Conservation (phyloP, 1,140 invertebrate species). For the Brachystomella parvula region DNA sequence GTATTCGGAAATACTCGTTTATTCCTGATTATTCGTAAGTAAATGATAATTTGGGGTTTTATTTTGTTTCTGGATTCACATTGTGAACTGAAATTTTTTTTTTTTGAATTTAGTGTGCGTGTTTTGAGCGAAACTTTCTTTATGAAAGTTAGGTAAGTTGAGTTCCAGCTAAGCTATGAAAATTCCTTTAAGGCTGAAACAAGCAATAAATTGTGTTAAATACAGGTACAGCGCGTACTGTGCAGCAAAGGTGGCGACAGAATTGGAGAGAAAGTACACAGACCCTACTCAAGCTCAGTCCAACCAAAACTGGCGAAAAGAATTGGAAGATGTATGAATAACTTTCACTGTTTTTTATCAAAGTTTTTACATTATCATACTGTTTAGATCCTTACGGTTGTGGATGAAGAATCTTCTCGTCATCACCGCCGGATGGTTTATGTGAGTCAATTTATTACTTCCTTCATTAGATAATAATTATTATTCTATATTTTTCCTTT, state of each 20-base stretch:
- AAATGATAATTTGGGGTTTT: no score
- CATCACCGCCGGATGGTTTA: slow-evolving; percentile 1
- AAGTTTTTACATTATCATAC: no score
- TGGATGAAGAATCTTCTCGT: not conserved
- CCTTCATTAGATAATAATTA: no score
- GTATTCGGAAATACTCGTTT: slow-evolving; percentile 5
- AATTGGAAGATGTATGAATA: slow-evolving; percentile 35
- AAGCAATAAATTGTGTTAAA: no score
- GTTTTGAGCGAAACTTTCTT: slow-evolving; percentile 28
- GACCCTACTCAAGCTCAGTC: slow-evolving; percentile 17
- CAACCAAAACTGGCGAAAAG: slow-evolving; percentile 30
- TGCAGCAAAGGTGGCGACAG: slow-evolving; percentile 29
- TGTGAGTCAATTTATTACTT: no score
- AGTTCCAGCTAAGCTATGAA: no score
- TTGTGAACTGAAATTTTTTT: not conserved
- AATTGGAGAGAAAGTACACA: slow-evolving; percentile 25
- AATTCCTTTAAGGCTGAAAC: no score
- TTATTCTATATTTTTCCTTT: no score
- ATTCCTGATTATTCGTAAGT: slow-evolving; percentile 12
- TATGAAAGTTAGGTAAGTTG: slow-evolving; percentile 18
- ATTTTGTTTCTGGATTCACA: no score
- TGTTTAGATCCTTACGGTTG: slow-evolving; percentile 7
- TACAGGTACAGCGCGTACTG: slow-evolving; percentile 22
- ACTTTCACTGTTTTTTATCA: no score
- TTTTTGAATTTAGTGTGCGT: slow-evolving; percentile 15